Evolutionary conservation across 1,140 invertebrate species (phyloP).

Genomic region (Dicyema japonicum): DNA sequence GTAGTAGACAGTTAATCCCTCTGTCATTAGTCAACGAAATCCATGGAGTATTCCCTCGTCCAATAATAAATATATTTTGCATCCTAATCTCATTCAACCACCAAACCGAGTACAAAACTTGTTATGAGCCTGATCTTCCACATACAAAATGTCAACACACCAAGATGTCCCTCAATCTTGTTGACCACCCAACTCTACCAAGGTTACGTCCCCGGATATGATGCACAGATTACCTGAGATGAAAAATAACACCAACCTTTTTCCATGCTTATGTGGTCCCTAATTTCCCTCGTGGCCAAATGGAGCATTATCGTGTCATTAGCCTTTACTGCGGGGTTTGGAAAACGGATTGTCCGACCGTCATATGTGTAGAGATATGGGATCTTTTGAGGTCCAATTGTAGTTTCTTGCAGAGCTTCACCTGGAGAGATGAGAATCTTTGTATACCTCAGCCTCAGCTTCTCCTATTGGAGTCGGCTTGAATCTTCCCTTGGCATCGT

Average conservation of each 20-base stretch:
- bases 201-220: constrained; percentile 96
- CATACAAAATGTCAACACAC: constrained; percentile 89
- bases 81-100: no score
- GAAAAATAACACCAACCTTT: no score
- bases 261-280: constrained; percentile 92
- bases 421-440: no score
- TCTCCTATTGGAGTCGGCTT: no score
- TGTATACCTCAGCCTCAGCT: no score
- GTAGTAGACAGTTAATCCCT: no score
- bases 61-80: constrained; percentile 94
- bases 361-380: constrained; percentile 83
- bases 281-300: constrained; percentile 63
- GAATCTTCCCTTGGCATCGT: no score
- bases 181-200: constrained; percentile 89
- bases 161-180: constrained; percentile 78
- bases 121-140: constrained; percentile 77
- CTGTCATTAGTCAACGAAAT: constrained; percentile 77
- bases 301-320: constrained; percentile 86
- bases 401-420: no score
- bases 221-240: constrained; percentile 79
- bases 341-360: constrained; percentile 82
- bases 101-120: constrained; percentile 93
- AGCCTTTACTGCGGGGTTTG: constrained; percentile 75
- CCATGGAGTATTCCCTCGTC: constrained; percentile 77
- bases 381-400: no score